phyloP scores from a whole-genome alignment of 1,140 invertebrate genomes.

The Monomorium pharaonis region DNA sequence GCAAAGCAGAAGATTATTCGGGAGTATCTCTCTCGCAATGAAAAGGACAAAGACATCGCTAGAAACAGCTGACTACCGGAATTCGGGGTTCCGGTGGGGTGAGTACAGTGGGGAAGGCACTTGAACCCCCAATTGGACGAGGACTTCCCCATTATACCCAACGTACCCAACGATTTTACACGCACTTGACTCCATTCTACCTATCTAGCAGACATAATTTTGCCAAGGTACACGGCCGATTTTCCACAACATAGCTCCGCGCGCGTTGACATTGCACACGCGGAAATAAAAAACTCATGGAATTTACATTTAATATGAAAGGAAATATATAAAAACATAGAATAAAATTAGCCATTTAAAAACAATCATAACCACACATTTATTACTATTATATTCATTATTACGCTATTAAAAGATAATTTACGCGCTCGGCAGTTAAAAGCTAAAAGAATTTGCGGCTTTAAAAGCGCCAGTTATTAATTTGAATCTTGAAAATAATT shows the following conservation, averaged over 20 bases:
- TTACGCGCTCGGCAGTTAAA: not conserved
- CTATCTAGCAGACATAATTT: conserved; percentile 73
- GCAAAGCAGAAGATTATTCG: conserved; percentile 63
- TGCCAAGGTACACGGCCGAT: conserved; percentile 62
- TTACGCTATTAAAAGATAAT: not conserved
- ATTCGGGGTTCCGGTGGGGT: conserved; percentile 83
- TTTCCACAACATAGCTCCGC: conserved; percentile 61
- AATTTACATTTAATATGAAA: conserved; percentile 8
- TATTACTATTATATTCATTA: not conserved
- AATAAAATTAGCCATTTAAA: conserved; percentile 2
- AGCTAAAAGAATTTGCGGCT: not conserved
- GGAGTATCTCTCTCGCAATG: conserved; percentile 30
- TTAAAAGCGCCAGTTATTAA: not conserved
- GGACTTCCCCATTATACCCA: conserved; percentile 78
- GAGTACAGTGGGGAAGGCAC: conserved; percentile 77
- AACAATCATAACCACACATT: not conserved
- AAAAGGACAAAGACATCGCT: conserved; percentile 75
- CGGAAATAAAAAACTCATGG: conserved; percentile 31
- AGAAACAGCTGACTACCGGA: conserved; percentile 85
- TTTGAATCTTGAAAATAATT: not conserved
- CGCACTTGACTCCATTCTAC: conserved; percentile 86
- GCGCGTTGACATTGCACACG: conserved; percentile 35
- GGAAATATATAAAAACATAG: not conserved
- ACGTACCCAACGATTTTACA: conserved; percentile 84
- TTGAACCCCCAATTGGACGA: conserved; percentile 83